Percentiles rank a stretch among this genome's conserved stretches.
phyloP scores from a whole-genome alignment of 2,113 vertebrate genomes.

The Trogon surrucura region DNA sequence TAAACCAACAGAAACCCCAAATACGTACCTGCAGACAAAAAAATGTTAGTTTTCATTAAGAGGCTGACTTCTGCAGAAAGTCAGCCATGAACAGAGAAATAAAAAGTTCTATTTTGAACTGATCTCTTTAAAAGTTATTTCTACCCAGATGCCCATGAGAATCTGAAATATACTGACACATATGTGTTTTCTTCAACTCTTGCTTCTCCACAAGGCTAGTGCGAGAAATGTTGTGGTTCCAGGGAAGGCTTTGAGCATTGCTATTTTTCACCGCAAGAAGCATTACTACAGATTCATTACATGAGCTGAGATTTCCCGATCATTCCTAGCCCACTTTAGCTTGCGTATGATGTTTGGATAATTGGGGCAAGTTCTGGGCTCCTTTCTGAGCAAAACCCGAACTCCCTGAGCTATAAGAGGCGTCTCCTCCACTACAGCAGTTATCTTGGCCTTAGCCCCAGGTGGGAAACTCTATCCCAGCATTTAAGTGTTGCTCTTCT shows the following conservation, averaged over 20 bases:
- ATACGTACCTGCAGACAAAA: not conserved
- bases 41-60: not conserved
- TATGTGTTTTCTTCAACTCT: conserved; percentile 21
- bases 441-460: not conserved
- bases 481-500: not conserved
- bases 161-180: conserved; percentile 21
- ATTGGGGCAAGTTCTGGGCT: not conserved
- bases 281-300: not conserved
- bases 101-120: not conserved
- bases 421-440: rapidly evolving
- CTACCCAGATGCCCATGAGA: not conserved
- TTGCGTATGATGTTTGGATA: not conserved
- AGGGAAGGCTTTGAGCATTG: conserved; percentile 18
- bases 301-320: conserved; percentile 11
- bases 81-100: not conserved
- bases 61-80: not conserved
- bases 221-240: not conserved
- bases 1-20: not conserved
- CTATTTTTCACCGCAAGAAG: conserved; percentile 13
- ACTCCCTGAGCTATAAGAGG: not conserved
- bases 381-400: not conserved
- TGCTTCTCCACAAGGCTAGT: not conserved
- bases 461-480: not conserved
- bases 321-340: not conserved
- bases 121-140: not conserved